Evolutionary conservation across 35 echinoderm and acorn worm genomes (phyloP).

Genomic region (Heliocidaris tuberculata): DNA sequence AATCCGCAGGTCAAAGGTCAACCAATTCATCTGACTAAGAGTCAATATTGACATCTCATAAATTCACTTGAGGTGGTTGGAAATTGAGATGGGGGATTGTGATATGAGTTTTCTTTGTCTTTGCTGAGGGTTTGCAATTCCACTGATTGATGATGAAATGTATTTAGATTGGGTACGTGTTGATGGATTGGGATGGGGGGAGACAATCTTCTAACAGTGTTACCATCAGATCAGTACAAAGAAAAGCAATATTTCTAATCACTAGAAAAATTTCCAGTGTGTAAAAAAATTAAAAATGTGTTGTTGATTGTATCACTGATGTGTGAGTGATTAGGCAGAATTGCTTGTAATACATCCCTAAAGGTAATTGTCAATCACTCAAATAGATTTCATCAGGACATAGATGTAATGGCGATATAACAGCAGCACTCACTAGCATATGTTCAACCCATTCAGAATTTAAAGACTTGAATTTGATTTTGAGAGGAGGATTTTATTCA

Average conservation of each 20-base stretch:
- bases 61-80: neutral
- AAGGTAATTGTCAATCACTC: too few relatives aligned
- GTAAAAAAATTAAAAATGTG: too few relatives aligned
- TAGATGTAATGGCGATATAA: too few relatives aligned
- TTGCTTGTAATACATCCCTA: too few relatives aligned
- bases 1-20: conserved; percentile 30
- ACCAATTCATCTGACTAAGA: neutral
- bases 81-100: neutral
- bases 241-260: neutral
- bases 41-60: conserved; percentile 39
- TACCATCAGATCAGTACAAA: neutral
- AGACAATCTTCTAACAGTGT: neutral
- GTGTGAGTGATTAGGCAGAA: too few relatives aligned
- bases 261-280: neutral
- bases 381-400: too few relatives aligned
- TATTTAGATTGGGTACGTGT: neutral
- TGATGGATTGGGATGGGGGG: neutral
- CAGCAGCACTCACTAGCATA: too few relatives aligned
- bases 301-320: too few relatives aligned
- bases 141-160: neutral
- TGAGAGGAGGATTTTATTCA: too few relatives aligned
- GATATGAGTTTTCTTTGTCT: neutral
- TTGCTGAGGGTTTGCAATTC: neutral
- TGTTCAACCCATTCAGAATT: too few relatives aligned
- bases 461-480: too few relatives aligned